These are phyloP conservation scores for Pseudopleuronectes americanus DNA, from an alignment of 2,797 vertebrate genomes.

Conservation along the genomic window DNA sequence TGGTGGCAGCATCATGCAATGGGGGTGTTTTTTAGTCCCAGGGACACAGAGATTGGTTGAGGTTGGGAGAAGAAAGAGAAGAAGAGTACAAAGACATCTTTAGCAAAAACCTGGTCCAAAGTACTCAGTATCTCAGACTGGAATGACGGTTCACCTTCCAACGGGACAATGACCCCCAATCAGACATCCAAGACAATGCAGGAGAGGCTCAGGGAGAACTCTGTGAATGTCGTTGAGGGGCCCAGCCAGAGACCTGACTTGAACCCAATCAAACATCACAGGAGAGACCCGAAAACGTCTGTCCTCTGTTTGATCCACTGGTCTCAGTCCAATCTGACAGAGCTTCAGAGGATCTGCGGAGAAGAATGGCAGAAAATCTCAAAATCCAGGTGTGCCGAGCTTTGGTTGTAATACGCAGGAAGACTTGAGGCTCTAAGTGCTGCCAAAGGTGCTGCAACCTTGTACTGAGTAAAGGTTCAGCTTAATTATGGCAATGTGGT, in stretches of 20 bases:
- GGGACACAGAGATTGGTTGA: too few species aligned
- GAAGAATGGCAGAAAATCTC: not conserved
- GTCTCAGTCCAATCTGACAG: not conserved
- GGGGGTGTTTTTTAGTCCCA: too few species aligned
- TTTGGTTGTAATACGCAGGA: not conserved
- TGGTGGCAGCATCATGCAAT: not conserved
- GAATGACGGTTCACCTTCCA: not conserved
- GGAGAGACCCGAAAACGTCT: not conserved
- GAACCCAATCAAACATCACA: not conserved
- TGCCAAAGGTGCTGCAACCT: not conserved
- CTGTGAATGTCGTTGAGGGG: not conserved
- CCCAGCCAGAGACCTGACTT: not conserved
- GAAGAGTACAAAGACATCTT: too few species aligned
- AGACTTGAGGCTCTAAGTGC: not conserved
- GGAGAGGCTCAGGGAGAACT: not conserved
- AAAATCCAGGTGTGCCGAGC: not conserved
- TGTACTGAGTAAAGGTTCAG: too few species aligned
- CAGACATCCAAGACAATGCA: not conserved
- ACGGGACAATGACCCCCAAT: not conserved
- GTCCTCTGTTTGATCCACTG: not conserved
- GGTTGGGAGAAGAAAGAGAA: too few species aligned
- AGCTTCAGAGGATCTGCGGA: not conserved
- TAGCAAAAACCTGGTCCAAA: not conserved
- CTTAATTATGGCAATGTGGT: too few species aligned
- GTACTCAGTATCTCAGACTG: not conserved